Base-by-base conservation (phyloP, 1,140 invertebrate genomes). In the Drosophila pachea region DNA sequence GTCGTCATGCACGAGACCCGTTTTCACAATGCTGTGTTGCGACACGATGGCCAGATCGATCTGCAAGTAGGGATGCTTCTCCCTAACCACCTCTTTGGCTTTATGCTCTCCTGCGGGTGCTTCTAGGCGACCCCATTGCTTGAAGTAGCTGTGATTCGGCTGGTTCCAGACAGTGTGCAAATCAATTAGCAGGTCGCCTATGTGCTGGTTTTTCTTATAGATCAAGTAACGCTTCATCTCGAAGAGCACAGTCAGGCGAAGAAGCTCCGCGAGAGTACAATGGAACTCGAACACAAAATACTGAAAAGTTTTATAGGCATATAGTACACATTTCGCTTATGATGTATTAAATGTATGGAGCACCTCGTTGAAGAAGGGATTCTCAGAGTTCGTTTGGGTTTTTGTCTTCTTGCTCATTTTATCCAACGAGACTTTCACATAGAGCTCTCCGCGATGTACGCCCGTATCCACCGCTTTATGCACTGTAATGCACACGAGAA, bases 111-210 rank as follows among this genome's bases (percentile, higher is more conserved):
- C 93, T 5, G 76, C 92, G 71, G 94, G 92, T 7, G 90, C 92
- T 43, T 89, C 88, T 4, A 96, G 77, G 66, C 94, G 91, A 1
- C 94, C 95, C 95, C 95, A 96, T 90, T 95, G 95, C 81, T 95
- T 94, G 74, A 93, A 94, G 88, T 94, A 95, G 81, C 94, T 92
- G 76, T 94, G 94, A 90, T 94, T 94, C 93, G 76, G 35, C 56
- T 81, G 93, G 61, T 91, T 90, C 92, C 94, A 95, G 2, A 95
- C 92, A 11, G 93, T 94, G 8, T 92, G 93, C 22, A 94, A 89
- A 90, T 95, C 94, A 22, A 95, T 91, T 42, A 92, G 91, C 16
- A 94, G 90, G 72, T 93, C 93, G 52, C 93, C 93, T 64, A 94
- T 90, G 22, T 92, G 88, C 88, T 92, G 91, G 54, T 91, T 90